Evolutionary conservation across 2,797 vertebrate species (phyloP), one percentile per base, ranked within the genome.

Genomic region (Chloroceryle inda): DNA sequence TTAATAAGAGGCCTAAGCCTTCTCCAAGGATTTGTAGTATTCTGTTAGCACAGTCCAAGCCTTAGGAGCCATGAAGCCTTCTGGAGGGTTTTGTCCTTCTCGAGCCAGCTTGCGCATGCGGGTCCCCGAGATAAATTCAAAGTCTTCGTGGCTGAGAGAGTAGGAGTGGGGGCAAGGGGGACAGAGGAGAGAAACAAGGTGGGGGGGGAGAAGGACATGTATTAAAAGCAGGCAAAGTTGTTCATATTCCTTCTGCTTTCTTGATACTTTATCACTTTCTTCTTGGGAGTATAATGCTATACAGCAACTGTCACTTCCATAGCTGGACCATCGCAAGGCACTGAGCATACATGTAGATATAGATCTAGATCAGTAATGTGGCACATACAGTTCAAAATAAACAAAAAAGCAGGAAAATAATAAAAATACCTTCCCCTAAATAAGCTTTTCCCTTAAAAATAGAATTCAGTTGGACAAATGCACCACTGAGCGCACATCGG

Each of bases 51-150:
- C 99, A 20, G 97, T 97, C 99, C 99, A 99, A 49, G 99, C 99
- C 96, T 99, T 99, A 31, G 98, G 98, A 8, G 99, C 99, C 99
- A 99, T 99, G 98, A 99, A 99, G 84, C 99, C 99, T 67, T 99
- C 99, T 0, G 99, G 99, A 3, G 99, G 99, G 92, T 99, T 99
- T 95, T 99, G 98, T 59, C 99, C 99, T 91, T 99, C 99, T 3
- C 99, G 99, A 80, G 99, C 99, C 98, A 99, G 98, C 97, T 97
- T 99, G 69, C 99, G 99, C 99, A 99, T 99, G 68, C 99, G 99
- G 35, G 99, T 99, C 96, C 99, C 99, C 12, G 99, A 99, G 98
- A 99, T 99, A 97, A 99, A 99, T 61, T 99, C 99, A 80, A 98
- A 99, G 97, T 99, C 99, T 98, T 99, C 98, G 31, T 99, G 99